phyloP scores from a whole-genome alignment of 2,797 vertebrate species.

The Rhinichthys osculus region DNA sequence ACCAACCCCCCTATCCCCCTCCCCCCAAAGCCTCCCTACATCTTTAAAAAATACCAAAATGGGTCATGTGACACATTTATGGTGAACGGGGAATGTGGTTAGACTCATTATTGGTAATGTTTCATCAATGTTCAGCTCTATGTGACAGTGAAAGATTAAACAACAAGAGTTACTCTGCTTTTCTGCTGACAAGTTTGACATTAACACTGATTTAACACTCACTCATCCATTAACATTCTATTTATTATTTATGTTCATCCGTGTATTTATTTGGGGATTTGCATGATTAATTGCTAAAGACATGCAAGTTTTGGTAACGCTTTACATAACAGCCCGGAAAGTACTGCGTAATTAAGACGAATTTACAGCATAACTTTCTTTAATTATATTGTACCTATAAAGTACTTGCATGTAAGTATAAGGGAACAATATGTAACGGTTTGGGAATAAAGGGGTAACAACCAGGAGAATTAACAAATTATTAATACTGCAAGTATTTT shows the following conservation, averaged over 20 bases:
- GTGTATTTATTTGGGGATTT: slow-evolving; percentile 64
- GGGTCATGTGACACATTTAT: slow-evolving; percentile 27
- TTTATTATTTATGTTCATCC: slow-evolving; percentile 64
- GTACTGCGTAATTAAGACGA: too few relatives aligned
- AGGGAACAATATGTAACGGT: too few relatives aligned
- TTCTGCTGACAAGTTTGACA: slow-evolving; percentile 71
- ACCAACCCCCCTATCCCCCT: slow-evolving; percentile 38
- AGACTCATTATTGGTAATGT: neutral
- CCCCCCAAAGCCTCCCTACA: slow-evolving; percentile 57
- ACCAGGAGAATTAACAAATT: too few relatives aligned
- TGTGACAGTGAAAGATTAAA: slow-evolving; percentile 34
- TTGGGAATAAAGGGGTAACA: too few relatives aligned
- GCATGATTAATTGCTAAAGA: slow-evolving; percentile 63
- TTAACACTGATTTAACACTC: slow-evolving; percentile 81
- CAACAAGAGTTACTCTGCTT: slow-evolving; percentile 64
- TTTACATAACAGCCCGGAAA: too few relatives aligned
- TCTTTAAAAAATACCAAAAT: slow-evolving; percentile 16
- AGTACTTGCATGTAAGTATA: too few relatives aligned
- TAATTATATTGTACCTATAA: too few relatives aligned
- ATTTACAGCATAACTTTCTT: too few relatives aligned
- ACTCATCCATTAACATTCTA: slow-evolving; percentile 80
- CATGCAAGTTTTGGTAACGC: neutral
- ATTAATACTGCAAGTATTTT: too few relatives aligned
- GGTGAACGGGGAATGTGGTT: slow-evolving; percentile 24
- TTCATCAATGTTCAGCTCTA: neutral